Percentiles rank a stretch among this genome's conserved stretches.
phyloP scores from a whole-genome alignment of 2,888 invertebrate genomes.

The Drosophila emarginata region DNA sequence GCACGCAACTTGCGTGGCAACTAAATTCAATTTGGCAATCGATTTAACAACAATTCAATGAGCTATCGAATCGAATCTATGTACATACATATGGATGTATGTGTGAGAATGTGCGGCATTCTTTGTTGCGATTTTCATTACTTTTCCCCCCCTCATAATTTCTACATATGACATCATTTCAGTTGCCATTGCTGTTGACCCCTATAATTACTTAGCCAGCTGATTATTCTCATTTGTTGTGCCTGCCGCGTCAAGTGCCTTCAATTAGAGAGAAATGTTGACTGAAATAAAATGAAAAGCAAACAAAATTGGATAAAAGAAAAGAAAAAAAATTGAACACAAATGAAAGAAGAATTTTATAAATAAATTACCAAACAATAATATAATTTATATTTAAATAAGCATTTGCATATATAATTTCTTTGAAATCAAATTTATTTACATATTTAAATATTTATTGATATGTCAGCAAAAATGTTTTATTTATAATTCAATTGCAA shows the following conservation, averaged over 20 bases:
- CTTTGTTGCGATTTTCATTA: background rate
- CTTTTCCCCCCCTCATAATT: background rate
- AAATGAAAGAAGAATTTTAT: background rate
- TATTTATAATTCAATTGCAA: too few species aligned
- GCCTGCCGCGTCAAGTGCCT: conserved; percentile 24
- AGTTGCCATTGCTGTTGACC: conserved; percentile 23
- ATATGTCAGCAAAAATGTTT: too few species aligned
- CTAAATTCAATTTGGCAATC: conserved; percentile 41
- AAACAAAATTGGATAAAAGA: background rate
- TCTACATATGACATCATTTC: conserved; percentile 39
- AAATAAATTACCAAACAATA: background rate
- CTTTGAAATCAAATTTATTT: too few species aligned
- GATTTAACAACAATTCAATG: conserved; percentile 60
- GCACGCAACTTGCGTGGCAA: conserved; percentile 40
- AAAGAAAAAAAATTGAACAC: background rate
- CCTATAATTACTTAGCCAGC: conserved; percentile 30
- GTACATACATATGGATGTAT: background rate
- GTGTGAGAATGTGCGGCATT: background rate
- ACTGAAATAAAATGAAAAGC: conserved; percentile 6
- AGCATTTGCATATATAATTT: too few species aligned
- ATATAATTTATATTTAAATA: background rate
- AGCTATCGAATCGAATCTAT: conserved; percentile 15
- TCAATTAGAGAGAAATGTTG: background rate
- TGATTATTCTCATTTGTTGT: conserved; percentile 35
- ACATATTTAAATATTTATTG: too few species aligned